phyloP scores from a whole-genome alignment of 2,797 vertebrate genomes.

The Acipenser oxyrinchus region DNA sequence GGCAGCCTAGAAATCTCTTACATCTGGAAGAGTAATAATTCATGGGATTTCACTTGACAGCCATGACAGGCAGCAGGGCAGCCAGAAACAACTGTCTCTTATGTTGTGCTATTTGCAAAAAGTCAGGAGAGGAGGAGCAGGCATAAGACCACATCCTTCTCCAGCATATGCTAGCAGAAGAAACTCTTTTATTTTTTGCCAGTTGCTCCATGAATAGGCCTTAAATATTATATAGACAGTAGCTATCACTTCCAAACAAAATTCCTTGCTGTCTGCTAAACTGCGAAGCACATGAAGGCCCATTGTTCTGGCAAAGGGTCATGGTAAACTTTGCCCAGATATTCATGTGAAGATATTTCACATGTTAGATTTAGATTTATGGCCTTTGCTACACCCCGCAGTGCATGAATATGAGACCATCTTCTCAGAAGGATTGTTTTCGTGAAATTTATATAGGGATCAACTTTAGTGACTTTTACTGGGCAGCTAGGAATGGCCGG shows the following conservation, averaged over 20 bases:
- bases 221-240: conserved; percentile 99
- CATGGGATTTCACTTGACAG: conserved; percentile 98
- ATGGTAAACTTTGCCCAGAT: conserved; percentile 79
- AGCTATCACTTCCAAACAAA: conserved; percentile 98
- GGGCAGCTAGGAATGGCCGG: conserved; percentile 74
- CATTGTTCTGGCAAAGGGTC: conserved; percentile 90
- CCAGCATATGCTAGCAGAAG: conserved; percentile 75
- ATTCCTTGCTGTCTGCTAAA: conserved; percentile 91
- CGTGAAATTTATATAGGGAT: conserved; percentile 87
- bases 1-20: conserved; percentile 98
- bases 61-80: conserved; percentile 95
- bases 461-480: conserved; percentile 86
- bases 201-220: conserved; percentile 84
- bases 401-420: conserved; percentile 94
- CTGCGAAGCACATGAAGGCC: conserved; percentile 90
- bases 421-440: conserved; percentile 87
- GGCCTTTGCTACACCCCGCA: conserved; percentile 80
- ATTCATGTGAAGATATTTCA: conserved; percentile 88
- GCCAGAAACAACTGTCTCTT: conserved; percentile 99
- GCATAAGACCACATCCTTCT: conserved; percentile 68
- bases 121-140: conserved; percentile 79
- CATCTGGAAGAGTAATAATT: conserved; percentile 99
- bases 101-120: conserved; percentile 91
- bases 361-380: conserved; percentile 92
- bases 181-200: conserved; percentile 90